Conservation (phyloP, 2,797 vertebrate species). For the Galaxias olidus region DNA sequence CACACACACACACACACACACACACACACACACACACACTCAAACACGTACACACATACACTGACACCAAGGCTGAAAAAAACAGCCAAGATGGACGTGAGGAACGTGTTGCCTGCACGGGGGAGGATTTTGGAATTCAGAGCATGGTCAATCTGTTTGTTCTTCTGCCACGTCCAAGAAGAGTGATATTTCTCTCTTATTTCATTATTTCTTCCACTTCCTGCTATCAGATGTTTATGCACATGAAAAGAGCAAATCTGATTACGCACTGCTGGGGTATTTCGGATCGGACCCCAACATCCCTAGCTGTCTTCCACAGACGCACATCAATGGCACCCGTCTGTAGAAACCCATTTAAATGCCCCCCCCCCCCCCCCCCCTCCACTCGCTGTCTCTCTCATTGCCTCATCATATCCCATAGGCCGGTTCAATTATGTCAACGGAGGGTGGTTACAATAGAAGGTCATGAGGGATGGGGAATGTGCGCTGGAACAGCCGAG, state of each 20-base stretch:
- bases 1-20: constrained; percentile 32
- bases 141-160: constrained; percentile 85
- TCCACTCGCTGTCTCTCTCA: constrained; percentile 19
- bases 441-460: constrained; percentile 43
- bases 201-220: constrained; percentile 65
- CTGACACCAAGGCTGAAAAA: constrained; percentile 75
- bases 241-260: not conserved
- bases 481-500: constrained; percentile 62
- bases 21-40: constrained; percentile 36
- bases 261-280: not conserved
- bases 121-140: constrained; percentile 84
- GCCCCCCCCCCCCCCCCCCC: constrained; percentile 23
- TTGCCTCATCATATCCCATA: constrained; percentile 37
- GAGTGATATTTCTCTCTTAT: constrained; percentile 78
- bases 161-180: constrained; percentile 81
- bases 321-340: constrained; percentile 19
- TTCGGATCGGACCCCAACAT: constrained; percentile 21
- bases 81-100: constrained; percentile 82
- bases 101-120: constrained; percentile 83
- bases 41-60: constrained; percentile 49
- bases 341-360: too few species aligned
- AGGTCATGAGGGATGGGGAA: constrained; percentile 53
- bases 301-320: constrained; percentile 17
- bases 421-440: constrained; percentile 52
- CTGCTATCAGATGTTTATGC: constrained; percentile 35